Evolutionary conservation across 2,888 invertebrate genomes (phyloP).

Genomic region (Leistus spinibarbis): DNA sequence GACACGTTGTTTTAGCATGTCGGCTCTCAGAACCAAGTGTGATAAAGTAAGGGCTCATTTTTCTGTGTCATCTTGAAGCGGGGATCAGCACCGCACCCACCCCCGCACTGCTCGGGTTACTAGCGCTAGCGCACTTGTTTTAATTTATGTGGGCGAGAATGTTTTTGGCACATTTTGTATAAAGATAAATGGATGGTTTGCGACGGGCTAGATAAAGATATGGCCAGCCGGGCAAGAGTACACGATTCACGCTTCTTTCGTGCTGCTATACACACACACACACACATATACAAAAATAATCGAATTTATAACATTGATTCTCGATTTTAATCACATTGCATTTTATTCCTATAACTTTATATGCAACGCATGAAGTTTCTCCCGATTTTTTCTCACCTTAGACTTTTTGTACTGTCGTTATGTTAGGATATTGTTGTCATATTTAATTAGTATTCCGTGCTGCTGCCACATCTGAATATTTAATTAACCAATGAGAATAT

Average conservation of each 20-base stretch:
- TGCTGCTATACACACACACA: no score
- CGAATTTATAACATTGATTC: no score
- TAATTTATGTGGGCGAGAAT: slow-evolving; percentile 40
- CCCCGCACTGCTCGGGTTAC: not conserved
- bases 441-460: not conserved
- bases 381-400: not conserved
- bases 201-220: slow-evolving; percentile 37
- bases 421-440: not conserved
- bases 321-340: no score
- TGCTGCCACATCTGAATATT: not conserved
- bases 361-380: slow-evolving; percentile 24
- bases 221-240: not conserved
- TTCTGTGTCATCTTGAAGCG: slow-evolving; percentile 38
- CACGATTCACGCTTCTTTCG: not conserved
- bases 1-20: not conserved
- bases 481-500: not conserved
- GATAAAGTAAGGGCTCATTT: slow-evolving; percentile 38
- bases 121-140: slow-evolving; percentile 32
- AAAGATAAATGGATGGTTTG: slow-evolving; percentile 38
- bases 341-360: no score
- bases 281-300: no score
- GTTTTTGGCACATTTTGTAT: slow-evolving; percentile 40
- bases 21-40: not conserved
- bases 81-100: not conserved
- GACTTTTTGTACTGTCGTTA: not conserved